Evolutionary conservation across 2,888 invertebrate genomes (phyloP), one percentile per base, ranked within the genome.

Genomic region (Penaeus monodon): DNA sequence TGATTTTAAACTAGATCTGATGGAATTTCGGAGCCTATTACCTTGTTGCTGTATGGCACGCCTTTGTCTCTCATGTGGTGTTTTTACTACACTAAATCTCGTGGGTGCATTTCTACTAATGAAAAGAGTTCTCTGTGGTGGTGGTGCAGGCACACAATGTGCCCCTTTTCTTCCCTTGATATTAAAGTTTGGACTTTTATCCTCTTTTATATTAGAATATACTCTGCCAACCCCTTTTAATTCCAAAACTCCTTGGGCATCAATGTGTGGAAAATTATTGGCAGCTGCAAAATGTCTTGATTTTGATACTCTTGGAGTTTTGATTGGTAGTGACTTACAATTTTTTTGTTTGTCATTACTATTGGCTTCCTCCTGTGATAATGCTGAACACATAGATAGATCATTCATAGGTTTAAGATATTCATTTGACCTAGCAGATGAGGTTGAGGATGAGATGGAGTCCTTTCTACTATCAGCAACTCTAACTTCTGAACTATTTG

Each of bases 101-200:
- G 66, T 17, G 17, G 88, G 88, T 12, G 29, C 68, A 49, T 29
- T 84, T 70, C 83, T 70, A 27, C 88, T 88, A 14, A 88, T 88
- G 74, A 88, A 88, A 17, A 88, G 29, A 8, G 84, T 88, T 64
- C 88, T 78, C 20, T 81, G 65, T 74, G 84, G 88, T 22, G 84
- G 88, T 17, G 77, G 27, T 4, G 20, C 57, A 27, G 88, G 88
- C n/a, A 33, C 29, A 22, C 27, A 38, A 29, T 64, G n/a, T 7
- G 20, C 24, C 3, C 63, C 57, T 14, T 27, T n/a, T 33, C 38
- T 38, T 33, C 80, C 66, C 33, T 65, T n/a, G 8, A 33, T 29
- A 65, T 65, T 24, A 65, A 12, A 20, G 2, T 17, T 57, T 14
- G 17, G 57, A 17, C 14, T 14, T 57, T 12, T 57, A 57, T 57